These are phyloP conservation scores for Anagrus nilaparvatae DNA, from an alignment of 1,140 invertebrate species.

Conservation along the genomic window DNA sequence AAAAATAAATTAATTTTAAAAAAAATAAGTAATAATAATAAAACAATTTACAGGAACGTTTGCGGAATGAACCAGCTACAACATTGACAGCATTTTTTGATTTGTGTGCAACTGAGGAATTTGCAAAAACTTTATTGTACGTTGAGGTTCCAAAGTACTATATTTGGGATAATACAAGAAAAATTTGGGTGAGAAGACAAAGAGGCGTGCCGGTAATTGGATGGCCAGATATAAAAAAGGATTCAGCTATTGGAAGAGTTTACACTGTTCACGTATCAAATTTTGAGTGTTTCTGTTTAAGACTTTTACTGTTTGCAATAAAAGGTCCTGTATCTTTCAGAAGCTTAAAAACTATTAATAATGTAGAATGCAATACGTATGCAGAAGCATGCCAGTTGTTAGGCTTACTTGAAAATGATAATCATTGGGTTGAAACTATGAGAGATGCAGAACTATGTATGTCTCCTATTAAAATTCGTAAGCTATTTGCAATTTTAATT, in stretches of 20 bases:
- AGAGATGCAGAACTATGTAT: background rate
- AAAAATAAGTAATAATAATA: no score
- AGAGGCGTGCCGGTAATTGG: constrained; percentile 4
- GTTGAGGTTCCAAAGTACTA: background rate
- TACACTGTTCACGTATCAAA: no score
- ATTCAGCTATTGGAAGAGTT: no score
- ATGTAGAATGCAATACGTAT: background rate
- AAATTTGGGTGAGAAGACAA: constrained; percentile 7
- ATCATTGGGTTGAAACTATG: background rate
- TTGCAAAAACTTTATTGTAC: constrained; percentile 12
- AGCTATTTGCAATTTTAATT: no score
- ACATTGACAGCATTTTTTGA: constrained; percentile 30
- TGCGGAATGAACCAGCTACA: no score
- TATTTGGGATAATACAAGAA: background rate
- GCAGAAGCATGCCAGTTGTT: background rate
- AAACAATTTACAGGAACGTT: no score
- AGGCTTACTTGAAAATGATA: no score
- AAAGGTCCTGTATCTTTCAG: background rate
- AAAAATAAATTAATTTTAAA: constrained; percentile 9
- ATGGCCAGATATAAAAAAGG: no score
- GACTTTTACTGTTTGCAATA: no score
- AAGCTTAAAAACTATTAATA: background rate
- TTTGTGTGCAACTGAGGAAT: constrained; percentile 17
- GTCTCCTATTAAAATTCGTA: no score
- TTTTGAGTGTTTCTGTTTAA: no score